Conservation (phyloP, 2,797 vertebrate species). For the Gallinago nigripennis region DNA sequence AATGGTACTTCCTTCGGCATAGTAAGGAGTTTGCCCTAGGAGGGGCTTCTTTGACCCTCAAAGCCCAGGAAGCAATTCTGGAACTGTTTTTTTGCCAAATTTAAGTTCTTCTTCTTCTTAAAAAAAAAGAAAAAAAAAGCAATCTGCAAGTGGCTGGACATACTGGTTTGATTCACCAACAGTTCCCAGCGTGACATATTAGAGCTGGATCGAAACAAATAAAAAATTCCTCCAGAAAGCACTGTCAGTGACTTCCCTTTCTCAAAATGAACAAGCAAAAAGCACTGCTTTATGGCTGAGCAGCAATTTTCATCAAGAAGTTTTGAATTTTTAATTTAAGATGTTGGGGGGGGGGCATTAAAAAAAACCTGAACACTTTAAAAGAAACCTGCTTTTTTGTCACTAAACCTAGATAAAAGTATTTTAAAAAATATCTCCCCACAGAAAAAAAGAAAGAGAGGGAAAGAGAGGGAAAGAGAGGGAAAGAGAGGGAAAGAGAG, state of each 20-base stretch:
- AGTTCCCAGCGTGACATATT: not conserved
- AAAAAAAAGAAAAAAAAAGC: not conserved
- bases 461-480: too few relatives aligned
- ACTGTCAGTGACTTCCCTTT: not conserved
- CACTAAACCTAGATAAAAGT: not conserved
- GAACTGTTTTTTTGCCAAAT: not conserved
- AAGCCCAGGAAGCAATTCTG: not conserved
- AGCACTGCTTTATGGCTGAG: not conserved
- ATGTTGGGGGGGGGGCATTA: not conserved
- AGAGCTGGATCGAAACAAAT: constrained; percentile 10
- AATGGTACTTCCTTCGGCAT: not conserved
- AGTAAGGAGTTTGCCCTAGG: not conserved
- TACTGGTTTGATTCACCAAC: not conserved
- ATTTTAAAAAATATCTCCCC: not conserved
- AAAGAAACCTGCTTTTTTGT: not conserved
- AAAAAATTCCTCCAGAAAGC: not conserved
- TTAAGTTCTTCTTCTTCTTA: not conserved
- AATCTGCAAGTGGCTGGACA: not conserved
- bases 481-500: too few relatives aligned
- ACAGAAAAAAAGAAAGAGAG: not conserved
- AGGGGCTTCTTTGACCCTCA: not conserved
- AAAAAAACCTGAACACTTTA: not conserved
- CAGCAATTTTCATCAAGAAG: not conserved
- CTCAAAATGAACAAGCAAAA: not conserved
- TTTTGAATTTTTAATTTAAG: constrained; percentile 10